Conservation (phyloP, 2,113 vertebrate genomes). For the Promerops cafer region DNA sequence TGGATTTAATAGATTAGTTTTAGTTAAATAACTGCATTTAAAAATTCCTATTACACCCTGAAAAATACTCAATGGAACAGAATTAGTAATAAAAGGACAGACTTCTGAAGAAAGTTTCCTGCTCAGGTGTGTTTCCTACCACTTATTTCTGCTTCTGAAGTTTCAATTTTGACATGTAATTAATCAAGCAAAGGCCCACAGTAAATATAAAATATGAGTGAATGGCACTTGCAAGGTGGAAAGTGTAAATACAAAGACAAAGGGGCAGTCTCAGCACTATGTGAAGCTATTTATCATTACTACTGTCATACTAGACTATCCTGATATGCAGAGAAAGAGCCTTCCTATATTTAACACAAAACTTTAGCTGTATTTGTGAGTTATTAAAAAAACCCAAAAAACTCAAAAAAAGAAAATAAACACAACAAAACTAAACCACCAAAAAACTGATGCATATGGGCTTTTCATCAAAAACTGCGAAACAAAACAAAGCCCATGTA, state of each 20-base stretch:
- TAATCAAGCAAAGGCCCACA: not conserved
- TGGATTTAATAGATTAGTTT: not conserved
- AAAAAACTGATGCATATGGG: not conserved
- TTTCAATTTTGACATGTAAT: not conserved
- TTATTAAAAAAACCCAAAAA: not conserved
- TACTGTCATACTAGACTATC: not conserved
- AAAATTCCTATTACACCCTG: not conserved
- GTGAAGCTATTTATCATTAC: not conserved
- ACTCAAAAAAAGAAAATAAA: too few species aligned
- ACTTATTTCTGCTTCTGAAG: not conserved
- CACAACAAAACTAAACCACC: not conserved
- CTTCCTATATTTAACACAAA: not conserved
- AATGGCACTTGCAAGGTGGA: not conserved
- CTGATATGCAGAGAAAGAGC: not conserved
- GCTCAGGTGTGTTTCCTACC: not conserved
- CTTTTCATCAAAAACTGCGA: not conserved
- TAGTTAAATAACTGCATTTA: not conserved
- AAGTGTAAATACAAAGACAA: not conserved
- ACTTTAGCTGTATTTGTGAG: not conserved
- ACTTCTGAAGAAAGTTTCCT: not conserved
- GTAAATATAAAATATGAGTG: not conserved
- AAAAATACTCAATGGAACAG: not conserved
- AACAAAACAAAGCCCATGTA: not conserved
- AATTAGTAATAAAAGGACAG: not conserved
- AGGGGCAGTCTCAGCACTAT: not conserved